A percentile compares a stretch with the other conserved stretches of the same genome.
Evolutionary conservation across 1,140 invertebrate genomes (phyloP).

Genomic region (Papilio polyxenes): DNA sequence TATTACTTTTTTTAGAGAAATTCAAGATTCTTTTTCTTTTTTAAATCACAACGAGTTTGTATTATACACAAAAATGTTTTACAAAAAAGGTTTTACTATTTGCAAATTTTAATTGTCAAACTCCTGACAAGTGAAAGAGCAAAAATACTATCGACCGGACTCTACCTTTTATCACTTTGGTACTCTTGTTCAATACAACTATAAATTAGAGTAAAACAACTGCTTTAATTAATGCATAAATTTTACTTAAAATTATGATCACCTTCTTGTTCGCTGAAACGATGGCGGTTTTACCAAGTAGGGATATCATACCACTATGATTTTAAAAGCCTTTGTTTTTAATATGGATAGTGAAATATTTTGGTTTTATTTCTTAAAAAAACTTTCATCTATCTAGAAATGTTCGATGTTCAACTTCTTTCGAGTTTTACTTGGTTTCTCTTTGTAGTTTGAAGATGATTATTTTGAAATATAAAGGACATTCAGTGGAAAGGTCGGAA

Average conservation of each 20-base stretch:
- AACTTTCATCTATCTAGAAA: conserved; percentile 44
- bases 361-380: conserved; percentile 32
- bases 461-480: conserved; percentile 50
- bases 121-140: background rate
- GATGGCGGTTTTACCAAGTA: background rate
- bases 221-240: conserved; percentile 10
- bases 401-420: conserved; percentile 43
- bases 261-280: conserved; percentile 24
- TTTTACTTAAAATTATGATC: conserved; percentile 18
- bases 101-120: background rate
- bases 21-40: background rate
- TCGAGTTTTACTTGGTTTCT: conserved; percentile 43
- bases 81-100: background rate
- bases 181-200: background rate
- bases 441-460: conserved; percentile 48
- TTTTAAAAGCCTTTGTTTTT: conserved; percentile 14
- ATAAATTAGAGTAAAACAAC: conserved; percentile 29
- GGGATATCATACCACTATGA: background rate
- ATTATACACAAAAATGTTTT: background rate
- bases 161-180: too few relatives aligned
- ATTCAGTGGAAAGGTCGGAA: conserved; percentile 40
- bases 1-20: background rate
- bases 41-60: background rate
- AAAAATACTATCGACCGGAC: background rate
- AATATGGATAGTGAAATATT: conserved; percentile 30